phyloP scores from a whole-genome alignment of 2,113 vertebrate species.

The Anarrhichthys ocellatus region DNA sequence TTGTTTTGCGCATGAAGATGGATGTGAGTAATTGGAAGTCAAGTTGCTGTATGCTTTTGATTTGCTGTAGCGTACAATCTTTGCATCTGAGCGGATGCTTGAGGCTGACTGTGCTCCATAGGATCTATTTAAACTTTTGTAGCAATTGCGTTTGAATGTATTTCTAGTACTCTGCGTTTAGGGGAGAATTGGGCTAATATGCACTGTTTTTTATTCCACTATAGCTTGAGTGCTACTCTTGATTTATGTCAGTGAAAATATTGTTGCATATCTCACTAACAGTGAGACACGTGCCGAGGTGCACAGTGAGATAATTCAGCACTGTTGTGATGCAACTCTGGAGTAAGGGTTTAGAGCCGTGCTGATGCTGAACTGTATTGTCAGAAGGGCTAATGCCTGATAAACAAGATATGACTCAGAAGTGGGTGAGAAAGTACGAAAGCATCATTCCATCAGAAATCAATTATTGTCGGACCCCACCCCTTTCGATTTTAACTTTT shows the following conservation, averaged over 20 bases:
- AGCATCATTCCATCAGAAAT: background rate
- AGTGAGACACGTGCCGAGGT: background rate
- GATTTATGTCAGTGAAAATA: background rate
- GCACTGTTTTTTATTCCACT: background rate
- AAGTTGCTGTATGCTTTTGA: conserved; percentile 4
- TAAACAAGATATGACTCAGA: conserved; percentile 19
- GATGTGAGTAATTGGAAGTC: conserved; percentile 38
- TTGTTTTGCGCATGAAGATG: conserved; percentile 5
- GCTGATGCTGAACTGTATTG: background rate
- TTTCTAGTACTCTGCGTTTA: background rate
- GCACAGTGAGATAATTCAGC: background rate
- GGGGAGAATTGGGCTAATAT: background rate
- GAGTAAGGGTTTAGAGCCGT: conserved; percentile 31
- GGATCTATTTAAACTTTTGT: background rate
- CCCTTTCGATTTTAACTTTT: background rate
- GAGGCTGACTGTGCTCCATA: background rate
- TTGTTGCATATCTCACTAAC: background rate
- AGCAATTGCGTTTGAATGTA: background rate
- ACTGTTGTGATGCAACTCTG: conserved; percentile 42
- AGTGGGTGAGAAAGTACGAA: background rate
- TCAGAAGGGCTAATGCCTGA: background rate
- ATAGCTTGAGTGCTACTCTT: background rate
- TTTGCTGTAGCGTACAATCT: background rate
- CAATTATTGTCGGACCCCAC: background rate
- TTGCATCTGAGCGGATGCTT: background rate